These are phyloP conservation scores for Notolabrus celidotus DNA, from an alignment of 2,797 vertebrate genomes.

Conservation along the genomic window DNA sequence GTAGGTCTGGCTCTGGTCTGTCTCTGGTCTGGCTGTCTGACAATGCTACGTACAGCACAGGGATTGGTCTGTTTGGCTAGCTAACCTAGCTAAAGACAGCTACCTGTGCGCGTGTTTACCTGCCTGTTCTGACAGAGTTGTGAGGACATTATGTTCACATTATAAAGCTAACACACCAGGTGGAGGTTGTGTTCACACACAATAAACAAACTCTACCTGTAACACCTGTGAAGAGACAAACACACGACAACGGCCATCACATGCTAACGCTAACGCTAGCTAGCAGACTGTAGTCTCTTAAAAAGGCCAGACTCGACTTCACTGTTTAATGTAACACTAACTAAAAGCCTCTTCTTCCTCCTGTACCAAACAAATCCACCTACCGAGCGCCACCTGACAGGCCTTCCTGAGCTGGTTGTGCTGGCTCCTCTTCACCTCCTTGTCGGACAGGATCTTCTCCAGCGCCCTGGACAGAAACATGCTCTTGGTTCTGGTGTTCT, in stretches of 20 bases:
- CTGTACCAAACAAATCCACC: slow-evolving; percentile 59
- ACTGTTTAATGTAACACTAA: background rate
- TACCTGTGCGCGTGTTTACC: slow-evolving; percentile 16
- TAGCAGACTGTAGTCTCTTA: slow-evolving; percentile 14
- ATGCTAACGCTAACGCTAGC: slow-evolving; percentile 55
- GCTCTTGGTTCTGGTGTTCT: slow-evolving; percentile 93
- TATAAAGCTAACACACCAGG: rapidly evolving
- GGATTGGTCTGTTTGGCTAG: slow-evolving; percentile 76
- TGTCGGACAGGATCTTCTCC: slow-evolving; percentile 97
- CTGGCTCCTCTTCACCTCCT: slow-evolving; percentile 95
- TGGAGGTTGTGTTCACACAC: background rate
- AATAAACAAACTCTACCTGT: background rate
- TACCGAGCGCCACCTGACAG: slow-evolving; percentile 97
- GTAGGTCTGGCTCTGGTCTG: no score
- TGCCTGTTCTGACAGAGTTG: no score
- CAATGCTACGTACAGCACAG: slow-evolving; percentile 74
- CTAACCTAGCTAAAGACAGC: slow-evolving; percentile 50
- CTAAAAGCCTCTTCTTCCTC: background rate
- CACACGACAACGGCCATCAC: slow-evolving; percentile 43
- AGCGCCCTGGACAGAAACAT: slow-evolving; percentile 98
- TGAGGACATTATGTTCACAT: background rate
- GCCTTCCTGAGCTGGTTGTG: slow-evolving; percentile 94
- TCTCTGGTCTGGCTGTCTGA: slow-evolving; percentile 49
- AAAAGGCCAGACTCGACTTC: background rate
- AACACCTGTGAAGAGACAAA: background rate